These are phyloP conservation scores for Dugesia japonica DNA, from an alignment of 2,888 invertebrate genomes.

Conservation along the genomic window DNA sequence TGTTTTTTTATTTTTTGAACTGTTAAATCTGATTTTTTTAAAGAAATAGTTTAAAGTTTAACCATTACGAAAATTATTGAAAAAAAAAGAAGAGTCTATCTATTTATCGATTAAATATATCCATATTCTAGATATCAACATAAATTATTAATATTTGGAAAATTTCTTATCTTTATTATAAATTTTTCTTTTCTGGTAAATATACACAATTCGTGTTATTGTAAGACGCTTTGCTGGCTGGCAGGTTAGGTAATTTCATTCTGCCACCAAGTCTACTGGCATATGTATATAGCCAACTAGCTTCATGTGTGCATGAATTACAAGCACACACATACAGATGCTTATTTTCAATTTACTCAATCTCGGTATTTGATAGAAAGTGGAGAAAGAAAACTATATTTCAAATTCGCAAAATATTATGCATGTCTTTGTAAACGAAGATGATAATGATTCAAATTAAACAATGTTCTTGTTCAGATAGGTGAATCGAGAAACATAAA, in stretches of 20 bases:
- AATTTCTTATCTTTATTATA: constrained; percentile 20
- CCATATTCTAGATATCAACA: constrained; percentile 10
- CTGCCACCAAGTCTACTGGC: constrained; percentile 20
- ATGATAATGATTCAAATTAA: constrained; percentile 20
- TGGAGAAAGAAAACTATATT: constrained; percentile 6
- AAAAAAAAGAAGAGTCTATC: background rate
- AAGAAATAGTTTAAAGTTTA: too few species aligned
- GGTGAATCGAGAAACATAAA: constrained; percentile 11
- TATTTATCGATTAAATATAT: constrained; percentile 13
- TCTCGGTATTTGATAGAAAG: constrained; percentile 20
- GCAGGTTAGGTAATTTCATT: constrained; percentile 13
- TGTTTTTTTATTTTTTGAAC: too few species aligned
- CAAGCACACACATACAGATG: background rate
- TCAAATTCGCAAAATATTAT: constrained; percentile 5
- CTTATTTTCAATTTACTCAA: background rate
- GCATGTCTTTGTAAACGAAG: constrained; percentile 8
- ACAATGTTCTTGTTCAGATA: constrained; percentile 11
- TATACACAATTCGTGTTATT: constrained; percentile 20
- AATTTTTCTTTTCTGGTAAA: constrained; percentile 20
- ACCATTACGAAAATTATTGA: background rate
- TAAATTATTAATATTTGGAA: constrained; percentile 13
- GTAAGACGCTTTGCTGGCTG: constrained; percentile 20
- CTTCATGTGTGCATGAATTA: background rate
- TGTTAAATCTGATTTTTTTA: too few species aligned
- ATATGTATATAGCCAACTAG: constrained; percentile 13